phyloP scores from a whole-genome alignment of 2,113 vertebrate species.

The Cavia aperea region DNA sequence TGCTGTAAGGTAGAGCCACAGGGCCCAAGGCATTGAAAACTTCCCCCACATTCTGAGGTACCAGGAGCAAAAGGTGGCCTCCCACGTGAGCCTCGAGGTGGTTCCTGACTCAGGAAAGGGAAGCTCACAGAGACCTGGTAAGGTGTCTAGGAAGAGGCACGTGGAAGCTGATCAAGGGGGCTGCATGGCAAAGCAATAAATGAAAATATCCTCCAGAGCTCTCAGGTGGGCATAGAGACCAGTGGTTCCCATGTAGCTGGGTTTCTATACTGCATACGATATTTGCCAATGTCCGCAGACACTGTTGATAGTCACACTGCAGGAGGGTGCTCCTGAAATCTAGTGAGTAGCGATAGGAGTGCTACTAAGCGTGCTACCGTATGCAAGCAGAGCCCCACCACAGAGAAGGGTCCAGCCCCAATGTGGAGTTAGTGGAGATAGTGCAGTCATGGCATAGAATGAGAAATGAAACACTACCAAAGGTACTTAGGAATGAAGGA shows the following conservation, averaged over 20 bases:
- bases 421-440: neutral
- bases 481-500: neutral
- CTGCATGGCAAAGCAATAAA: neutral
- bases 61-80: neutral
- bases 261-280: neutral
- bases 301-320: neutral
- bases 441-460: neutral
- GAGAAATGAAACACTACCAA: neutral
- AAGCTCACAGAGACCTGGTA: neutral
- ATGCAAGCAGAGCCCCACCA: neutral
- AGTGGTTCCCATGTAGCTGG: neutral
- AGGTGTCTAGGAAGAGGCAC: neutral
- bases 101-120: neutral
- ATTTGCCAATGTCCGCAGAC: neutral
- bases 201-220: neutral
- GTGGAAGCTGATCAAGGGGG: accelerated
- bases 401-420: neutral
- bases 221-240: neutral
- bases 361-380: neutral
- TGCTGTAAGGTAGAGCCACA: neutral
- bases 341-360: neutral
- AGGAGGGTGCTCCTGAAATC: neutral
- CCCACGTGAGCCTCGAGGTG: neutral
- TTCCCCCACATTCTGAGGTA: neutral
- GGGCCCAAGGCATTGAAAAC: neutral